Percentiles rank a stretch among this genome's conserved stretches.
These are phyloP conservation scores for Zelleria hepariella DNA, from an alignment of 2,888 invertebrate species.

Conservation along the genomic window DNA sequence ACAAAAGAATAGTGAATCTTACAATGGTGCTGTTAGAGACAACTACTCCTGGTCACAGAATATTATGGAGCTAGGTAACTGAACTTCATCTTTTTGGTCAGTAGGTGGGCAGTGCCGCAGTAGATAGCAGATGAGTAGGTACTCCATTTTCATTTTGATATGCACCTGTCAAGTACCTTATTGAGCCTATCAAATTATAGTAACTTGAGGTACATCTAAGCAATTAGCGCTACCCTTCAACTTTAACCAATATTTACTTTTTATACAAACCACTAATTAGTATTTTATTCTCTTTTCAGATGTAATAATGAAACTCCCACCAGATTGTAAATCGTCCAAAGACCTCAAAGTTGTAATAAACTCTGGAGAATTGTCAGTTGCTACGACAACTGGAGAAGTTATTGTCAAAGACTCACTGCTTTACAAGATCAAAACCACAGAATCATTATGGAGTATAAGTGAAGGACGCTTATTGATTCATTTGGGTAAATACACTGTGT, in stretches of 20 bases:
- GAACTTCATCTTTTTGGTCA: background rate
- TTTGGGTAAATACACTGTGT: conserved; percentile 57
- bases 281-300: conserved; percentile 46
- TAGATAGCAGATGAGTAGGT: too few relatives aligned
- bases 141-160: too few relatives aligned
- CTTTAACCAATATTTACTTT: background rate
- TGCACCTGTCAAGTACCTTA: too few relatives aligned
- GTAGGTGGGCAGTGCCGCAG: background rate
- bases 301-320: conserved; percentile 74
- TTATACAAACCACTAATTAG: background rate
- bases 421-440: conserved; percentile 77
- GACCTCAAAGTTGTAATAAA: conserved; percentile 77
- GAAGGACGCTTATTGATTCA: conserved; percentile 74
- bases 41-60: conserved; percentile 90
- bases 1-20: conserved; percentile 68
- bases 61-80: conserved; percentile 77
- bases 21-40: conserved; percentile 85
- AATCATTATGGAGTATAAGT: conserved; percentile 83
- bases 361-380: conserved; percentile 40
- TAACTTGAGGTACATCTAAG: too few relatives aligned
- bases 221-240: too few relatives aligned
- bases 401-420: conserved; percentile 77
- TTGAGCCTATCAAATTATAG: too few relatives aligned
- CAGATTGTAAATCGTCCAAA: conserved; percentile 73
- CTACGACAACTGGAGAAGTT: conserved; percentile 37